phyloP scores from a whole-genome alignment of 2,113 vertebrate species.

The Cyprinodon variegatus region DNA sequence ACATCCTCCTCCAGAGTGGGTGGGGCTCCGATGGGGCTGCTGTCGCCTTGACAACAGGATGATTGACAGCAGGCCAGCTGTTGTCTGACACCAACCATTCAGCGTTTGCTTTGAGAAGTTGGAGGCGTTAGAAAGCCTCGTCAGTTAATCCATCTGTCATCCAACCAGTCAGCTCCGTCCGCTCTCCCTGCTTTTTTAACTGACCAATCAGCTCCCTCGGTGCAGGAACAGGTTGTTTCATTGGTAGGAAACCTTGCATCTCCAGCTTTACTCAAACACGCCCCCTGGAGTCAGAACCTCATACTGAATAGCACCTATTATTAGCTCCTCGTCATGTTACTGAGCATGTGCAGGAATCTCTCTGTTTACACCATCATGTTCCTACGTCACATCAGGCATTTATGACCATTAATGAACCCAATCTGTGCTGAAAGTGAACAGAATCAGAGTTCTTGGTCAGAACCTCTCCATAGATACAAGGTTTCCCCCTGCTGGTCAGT shows the following conservation, averaged over 20 bases:
- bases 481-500: conserved; percentile 13
- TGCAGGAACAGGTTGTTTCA: conserved; percentile 3
- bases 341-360: background rate
- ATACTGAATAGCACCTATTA: background rate
- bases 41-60: conserved; percentile 57
- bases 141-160: conserved; percentile 6
- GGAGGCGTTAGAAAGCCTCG: conserved; percentile 26
- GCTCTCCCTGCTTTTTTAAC: conserved; percentile 34
- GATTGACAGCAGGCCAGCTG: conserved; percentile 64
- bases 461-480: conserved; percentile 21
- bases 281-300: conserved; percentile 11
- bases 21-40: conserved; percentile 29
- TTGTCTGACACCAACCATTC: conserved; percentile 48
- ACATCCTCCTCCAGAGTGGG: conserved; percentile 47
- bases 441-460: background rate
- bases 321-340: background rate
- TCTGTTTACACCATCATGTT: too few relatives aligned
- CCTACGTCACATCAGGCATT: background rate
- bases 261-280: conserved; percentile 14
- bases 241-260: conserved; percentile 45
- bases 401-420: background rate
- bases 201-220: conserved; percentile 30
- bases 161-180: conserved; percentile 49
- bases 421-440: background rate
- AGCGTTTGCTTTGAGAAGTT: conserved; percentile 45